Evolutionary conservation across 1,140 invertebrate genomes (phyloP).

Genomic region (Leguminivora glycinivorella): DNA sequence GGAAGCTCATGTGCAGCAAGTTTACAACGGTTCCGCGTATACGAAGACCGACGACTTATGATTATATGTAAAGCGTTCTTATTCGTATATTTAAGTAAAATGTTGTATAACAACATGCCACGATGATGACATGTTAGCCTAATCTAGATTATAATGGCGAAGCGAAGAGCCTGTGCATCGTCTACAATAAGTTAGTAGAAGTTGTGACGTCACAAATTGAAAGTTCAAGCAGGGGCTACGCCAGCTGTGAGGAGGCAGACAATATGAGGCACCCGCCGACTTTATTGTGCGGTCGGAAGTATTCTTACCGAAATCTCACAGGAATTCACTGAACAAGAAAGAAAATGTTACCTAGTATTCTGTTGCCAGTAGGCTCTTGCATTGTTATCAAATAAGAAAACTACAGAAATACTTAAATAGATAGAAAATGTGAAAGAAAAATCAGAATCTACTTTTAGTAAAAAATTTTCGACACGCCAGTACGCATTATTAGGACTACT

Average conservation of each 20-base stretch:
- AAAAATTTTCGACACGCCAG: no score
- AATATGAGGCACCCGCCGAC: slow-evolving; percentile 41
- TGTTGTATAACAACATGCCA: slow-evolving; percentile 37
- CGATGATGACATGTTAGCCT: no score
- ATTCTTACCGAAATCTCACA: slow-evolving; percentile 36
- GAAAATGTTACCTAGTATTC: not conserved
- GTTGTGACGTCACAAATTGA: not conserved
- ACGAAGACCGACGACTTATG: not conserved
- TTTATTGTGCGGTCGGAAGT: slow-evolving; percentile 47
- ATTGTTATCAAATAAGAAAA: no score
- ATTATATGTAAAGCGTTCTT: not conserved
- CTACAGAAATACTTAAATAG: no score
- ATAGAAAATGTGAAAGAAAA: no score
- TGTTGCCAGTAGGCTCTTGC: no score
- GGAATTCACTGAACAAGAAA: slow-evolving; percentile 38
- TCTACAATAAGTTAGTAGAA: not conserved
- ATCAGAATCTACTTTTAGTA: no score
- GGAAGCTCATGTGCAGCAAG: not conserved
- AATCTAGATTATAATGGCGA: no score
- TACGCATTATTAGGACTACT: no score
- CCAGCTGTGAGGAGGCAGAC: slow-evolving; percentile 43
- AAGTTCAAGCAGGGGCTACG: slow-evolving; percentile 43
- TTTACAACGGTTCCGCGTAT: not conserved
- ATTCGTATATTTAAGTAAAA: no score
- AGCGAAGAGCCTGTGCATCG: slow-evolving; percentile 35